Base-by-base conservation (phyloP, 1,140 invertebrate genomes). In the Asobara japonica region DNA sequence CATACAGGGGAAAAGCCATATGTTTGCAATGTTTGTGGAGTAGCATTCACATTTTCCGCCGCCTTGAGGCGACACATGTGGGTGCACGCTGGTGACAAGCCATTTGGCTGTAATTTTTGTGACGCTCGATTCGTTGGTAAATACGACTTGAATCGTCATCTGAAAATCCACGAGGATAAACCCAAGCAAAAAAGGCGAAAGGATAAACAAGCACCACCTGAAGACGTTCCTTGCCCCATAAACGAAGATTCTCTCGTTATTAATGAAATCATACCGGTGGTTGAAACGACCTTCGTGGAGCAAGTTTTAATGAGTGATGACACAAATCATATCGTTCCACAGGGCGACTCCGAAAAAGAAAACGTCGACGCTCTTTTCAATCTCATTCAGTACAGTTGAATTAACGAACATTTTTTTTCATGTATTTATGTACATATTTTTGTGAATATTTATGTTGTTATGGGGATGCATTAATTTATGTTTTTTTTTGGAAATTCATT, bases 1-100 rank as follows among this genome's bases (percentile, higher is more conserved):
- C 89, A 89, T 30, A 89, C 88, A 0, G 88, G 88, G 0, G 89
- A 89, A 60, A 89, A 89, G 36, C 88, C 89, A 0, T 87, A 88
- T 25, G 80, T 87, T 18, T 90, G 89, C 72, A 85, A 78, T 25
- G 80, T 85, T 11, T 90, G 89, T 70, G 88, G 88, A 8, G 70
- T 81, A 13, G 81, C 85, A 0, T 88, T 87, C 68, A 87, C 86
- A 0, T 86, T 88, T 22, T 84, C 80, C 4, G 84, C 86, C 0
- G 83, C 86, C 0, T 72, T 88, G 8, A 77, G 86, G 29, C 76
- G 86, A 16, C 86, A 88, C 41, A 75, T 87, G 76, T 87, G 84
- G 79, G 81, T 79, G 6, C 89, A 89, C 29, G 80, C 81, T 4
- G 85, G 81, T 0, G 83, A 84, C n/a, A 89, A 88, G 67, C 89